Evolutionary conservation across 2,888 invertebrate species (phyloP).

Genomic region (Lasioglossum vierecki): DNA sequence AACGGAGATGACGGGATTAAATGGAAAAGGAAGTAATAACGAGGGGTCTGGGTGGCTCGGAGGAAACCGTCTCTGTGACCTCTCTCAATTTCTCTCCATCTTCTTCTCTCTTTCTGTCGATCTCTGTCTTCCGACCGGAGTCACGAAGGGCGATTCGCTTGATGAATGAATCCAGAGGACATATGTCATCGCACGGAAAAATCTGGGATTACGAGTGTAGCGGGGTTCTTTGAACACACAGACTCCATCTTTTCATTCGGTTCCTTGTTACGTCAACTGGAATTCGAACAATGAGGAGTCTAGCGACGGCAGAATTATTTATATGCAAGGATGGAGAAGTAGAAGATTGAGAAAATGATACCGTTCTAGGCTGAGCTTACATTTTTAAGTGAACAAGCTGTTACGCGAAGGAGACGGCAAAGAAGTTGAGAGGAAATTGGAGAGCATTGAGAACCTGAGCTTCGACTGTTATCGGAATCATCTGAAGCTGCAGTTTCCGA

Average conservation of each 20-base stretch:
- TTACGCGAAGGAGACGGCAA: slow-evolving; percentile 21
- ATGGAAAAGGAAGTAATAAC: slow-evolving; percentile 41
- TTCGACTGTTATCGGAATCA: slow-evolving; percentile 4
- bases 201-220: slow-evolving; percentile 20
- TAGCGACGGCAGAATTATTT: background rate
- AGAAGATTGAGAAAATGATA: slow-evolving; percentile 1
- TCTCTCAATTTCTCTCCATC: background rate
- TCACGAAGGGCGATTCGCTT: slow-evolving; percentile 20
- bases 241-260: background rate
- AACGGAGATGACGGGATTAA: slow-evolving; percentile 24
- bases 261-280: background rate
- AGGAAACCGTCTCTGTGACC: background rate
- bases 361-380: background rate
- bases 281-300: background rate
- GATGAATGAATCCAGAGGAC: slow-evolving; percentile 18
- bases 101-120: background rate
- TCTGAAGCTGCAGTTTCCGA: slow-evolving; percentile 18
- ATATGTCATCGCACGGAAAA: slow-evolving; percentile 15
- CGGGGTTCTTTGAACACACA: background rate
- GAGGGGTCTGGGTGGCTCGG: slow-evolving; percentile 20
- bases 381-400: slow-evolving; percentile 32
- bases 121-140: background rate
- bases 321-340: background rate
- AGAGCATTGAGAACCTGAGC: slow-evolving; percentile 46
- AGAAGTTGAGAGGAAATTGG: slow-evolving; percentile 14